Evolutionary conservation across 2,113 vertebrate species (phyloP).

Genomic region (Colinus virginianus): DNA sequence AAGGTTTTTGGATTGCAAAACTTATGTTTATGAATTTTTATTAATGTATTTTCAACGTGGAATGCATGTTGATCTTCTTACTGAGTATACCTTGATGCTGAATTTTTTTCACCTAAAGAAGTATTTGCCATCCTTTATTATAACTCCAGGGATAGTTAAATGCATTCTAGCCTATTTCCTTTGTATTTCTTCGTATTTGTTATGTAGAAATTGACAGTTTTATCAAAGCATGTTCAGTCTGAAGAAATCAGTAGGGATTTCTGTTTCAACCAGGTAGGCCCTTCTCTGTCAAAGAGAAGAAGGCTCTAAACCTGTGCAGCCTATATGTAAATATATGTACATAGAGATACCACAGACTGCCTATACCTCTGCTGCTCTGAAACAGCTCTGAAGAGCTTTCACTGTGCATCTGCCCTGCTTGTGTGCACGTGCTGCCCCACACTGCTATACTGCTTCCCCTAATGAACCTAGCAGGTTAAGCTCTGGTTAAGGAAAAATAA

Average conservation of each 20-base stretch:
- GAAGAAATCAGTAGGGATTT: background rate
- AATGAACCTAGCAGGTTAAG: background rate
- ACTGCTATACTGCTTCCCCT: background rate
- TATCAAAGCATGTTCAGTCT: background rate
- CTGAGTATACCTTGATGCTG: background rate
- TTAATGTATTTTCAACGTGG: background rate
- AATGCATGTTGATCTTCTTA: background rate
- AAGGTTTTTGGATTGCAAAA: background rate
- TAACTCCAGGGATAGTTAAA: background rate
- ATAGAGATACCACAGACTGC: background rate
- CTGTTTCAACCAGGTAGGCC: background rate
- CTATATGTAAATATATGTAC: background rate
- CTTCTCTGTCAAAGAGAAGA: background rate
- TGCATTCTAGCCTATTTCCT: background rate
- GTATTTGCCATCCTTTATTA: background rate
- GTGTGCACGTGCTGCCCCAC: background rate
- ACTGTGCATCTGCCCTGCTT: rapidly evolving
- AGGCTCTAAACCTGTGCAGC: background rate
- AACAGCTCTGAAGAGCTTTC: background rate
- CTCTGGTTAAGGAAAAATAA: background rate
- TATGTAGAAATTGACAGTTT: background rate
- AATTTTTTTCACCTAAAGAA: background rate
- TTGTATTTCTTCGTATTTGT: background rate
- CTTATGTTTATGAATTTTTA: background rate
- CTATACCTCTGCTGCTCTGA: background rate